Base-by-base conservation (phyloP, 53 echinoderm and acorn worm species). In the Temnopleurus reevesii region DNA sequence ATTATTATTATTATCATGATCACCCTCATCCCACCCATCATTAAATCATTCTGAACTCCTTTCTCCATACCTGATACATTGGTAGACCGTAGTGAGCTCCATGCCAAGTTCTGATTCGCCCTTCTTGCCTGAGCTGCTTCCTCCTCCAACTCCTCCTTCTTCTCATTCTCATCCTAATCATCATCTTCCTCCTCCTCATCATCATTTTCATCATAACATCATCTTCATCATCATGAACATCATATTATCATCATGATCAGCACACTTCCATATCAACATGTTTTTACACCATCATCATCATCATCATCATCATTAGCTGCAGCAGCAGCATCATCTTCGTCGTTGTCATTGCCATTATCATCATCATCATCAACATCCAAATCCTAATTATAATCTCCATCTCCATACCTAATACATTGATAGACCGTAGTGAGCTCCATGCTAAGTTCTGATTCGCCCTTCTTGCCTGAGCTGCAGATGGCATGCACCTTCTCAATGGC, bases 401-500 rank as follows among this genome's bases (percentile, higher is more conserved):
- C 38, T 38, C 27, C 57, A 55, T 83, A 95, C 95, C 93, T 91
- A n/a, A 95, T 83, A 63, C 95, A 93, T 65, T 95, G 95, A 56
- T 95, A 95, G 61, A 95, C 91, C 1, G 92, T 77, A 55, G 90
- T 92, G 9, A 94, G 92, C 53, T 92, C 94, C 46, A 90, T 71
- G 41, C 41, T 87, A 8, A 88, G 89, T 49, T 96, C 96, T 12
- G 95, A 93, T 8, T 93, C 95, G 0, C 93, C 93, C 77, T 95
- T 95, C 86, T 94, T 94, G 59, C 95, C 94, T 46, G 91, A 89
- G 53, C 92, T 92, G 83, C 98, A 95, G 65, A 97, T 97, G 21
- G 53, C 81, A 77, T 97, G 94, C 6, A 91, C 93, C 87, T 95
- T 97, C 60, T 97, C 98, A 12, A 97, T 95, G 23, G 95, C 98